Conservation (phyloP, 2,888 invertebrate species). For the Temnothorax unifasciatus region DNA sequence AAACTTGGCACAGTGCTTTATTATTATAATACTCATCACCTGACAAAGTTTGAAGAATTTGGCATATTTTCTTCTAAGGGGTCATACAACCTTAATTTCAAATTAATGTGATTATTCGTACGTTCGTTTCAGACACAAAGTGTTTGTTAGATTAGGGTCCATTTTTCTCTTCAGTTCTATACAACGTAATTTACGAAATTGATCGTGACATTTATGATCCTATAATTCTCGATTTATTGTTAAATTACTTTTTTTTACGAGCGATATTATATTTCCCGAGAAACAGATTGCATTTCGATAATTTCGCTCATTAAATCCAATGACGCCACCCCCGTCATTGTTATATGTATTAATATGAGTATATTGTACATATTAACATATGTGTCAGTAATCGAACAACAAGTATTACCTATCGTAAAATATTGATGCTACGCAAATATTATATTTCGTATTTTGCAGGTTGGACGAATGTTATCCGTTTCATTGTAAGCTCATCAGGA, state of each 20-base stretch:
- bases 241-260: conserved; percentile 38
- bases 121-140: neutral
- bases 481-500: conserved; percentile 10
- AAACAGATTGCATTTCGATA: conserved; percentile 43
- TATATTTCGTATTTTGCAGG: neutral
- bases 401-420: neutral
- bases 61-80: too few relatives aligned
- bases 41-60: too few relatives aligned
- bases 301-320: conserved; percentile 29
- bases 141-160: conserved; percentile 6
- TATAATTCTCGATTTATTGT: conserved; percentile 28
- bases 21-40: too few relatives aligned
- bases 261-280: neutral
- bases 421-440: conserved; percentile 28
- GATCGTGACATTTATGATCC: conserved; percentile 3
- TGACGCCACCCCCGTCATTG: neutral
- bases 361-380: neutral
- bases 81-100: neutral
- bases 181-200: neutral
- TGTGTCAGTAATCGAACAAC: conserved; percentile 1
- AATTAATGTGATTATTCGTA: neutral
- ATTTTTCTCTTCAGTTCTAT: neutral
- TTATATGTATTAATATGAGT: neutral
- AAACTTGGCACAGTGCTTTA: too few relatives aligned
- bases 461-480: conserved; percentile 10